phyloP scores from a whole-genome alignment of 2,797 vertebrate genomes.

The Hozukius guyotensis region DNA sequence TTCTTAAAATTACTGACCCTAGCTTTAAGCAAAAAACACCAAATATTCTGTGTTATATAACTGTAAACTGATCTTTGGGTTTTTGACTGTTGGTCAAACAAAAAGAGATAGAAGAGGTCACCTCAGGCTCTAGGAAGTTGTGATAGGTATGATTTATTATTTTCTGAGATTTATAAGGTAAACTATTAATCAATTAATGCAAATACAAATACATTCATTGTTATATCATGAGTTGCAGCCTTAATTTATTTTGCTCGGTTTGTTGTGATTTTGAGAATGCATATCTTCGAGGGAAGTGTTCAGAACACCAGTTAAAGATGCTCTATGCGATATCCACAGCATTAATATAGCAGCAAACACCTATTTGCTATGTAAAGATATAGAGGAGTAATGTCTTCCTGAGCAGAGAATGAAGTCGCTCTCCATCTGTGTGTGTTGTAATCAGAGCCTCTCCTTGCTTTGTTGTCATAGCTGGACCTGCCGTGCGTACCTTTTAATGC shows the following conservation, averaged over 20 bases:
- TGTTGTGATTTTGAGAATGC: neutral
- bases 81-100: neutral
- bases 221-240: neutral
- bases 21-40: neutral
- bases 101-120: neutral
- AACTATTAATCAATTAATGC: neutral
- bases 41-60: neutral
- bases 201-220: neutral
- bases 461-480: too few species aligned
- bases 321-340: too few species aligned
- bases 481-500: too few species aligned
- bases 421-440: too few species aligned
- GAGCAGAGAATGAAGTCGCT: too few species aligned
- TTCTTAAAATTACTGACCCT: too few species aligned
- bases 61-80: neutral
- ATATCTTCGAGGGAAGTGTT: neutral
- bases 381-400: too few species aligned
- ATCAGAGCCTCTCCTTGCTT: too few species aligned
- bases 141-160: neutral
- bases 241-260: neutral
- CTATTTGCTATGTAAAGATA: too few species aligned
- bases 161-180: neutral
- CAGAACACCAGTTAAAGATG: neutral
- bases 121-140: neutral
- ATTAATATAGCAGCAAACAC: too few species aligned